Base-by-base conservation (phyloP, 2,113 vertebrate genomes). In the Eonycteris spelaea region DNA sequence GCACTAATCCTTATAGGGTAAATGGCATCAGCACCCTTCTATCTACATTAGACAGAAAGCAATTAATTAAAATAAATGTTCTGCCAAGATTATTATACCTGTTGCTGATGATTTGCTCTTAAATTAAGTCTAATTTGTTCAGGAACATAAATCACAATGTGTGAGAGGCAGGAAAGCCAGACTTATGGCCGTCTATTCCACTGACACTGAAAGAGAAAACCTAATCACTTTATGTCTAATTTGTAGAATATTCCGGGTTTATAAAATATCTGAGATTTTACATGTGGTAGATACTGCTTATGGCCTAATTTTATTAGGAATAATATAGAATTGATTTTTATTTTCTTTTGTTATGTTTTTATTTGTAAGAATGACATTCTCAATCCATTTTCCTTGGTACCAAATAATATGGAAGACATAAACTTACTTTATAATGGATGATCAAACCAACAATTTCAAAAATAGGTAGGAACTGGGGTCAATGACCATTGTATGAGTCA, bases 31-130 rank as follows among this genome's bases (percentile, higher is more conserved):
- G 92, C n/a, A 91, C 48, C 67, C 38, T 95, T 97, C 93, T 84
- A 26, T 91, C 97, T 15, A 3, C 86, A 83, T 75, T 97, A 95
- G 70, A 86, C 77, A 75, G 65, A 97, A 91, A 93, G 96, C 74
- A 96, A n/a, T 98, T 97, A 94, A 96, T 97, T 97, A 96, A 88
- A 98, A 93, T 91, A 74, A 88, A 97, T 95, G 90, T 95, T 85
- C 95, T 92, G 92, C 96, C 88, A 94, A 48, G 79, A 96, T 74
- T 86, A n/a, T 84, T 73, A 80, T 57, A 96, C 86, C 91, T 96
- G 77, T 96, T 97, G 84, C 97, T 97, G 95, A 96, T 97, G 19
- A 40, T 96, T 97, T 95, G 97, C 89, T 97, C 96, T 96, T 96
- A 96, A 95, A 97, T 97, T 83, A 96, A 94, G 93, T 93, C 68